A percentile compares a stretch with the other conserved stretches of the same genome.
Evolutionary conservation across 2,888 invertebrate species (phyloP).

Genomic region (Icerya purchasi): DNA sequence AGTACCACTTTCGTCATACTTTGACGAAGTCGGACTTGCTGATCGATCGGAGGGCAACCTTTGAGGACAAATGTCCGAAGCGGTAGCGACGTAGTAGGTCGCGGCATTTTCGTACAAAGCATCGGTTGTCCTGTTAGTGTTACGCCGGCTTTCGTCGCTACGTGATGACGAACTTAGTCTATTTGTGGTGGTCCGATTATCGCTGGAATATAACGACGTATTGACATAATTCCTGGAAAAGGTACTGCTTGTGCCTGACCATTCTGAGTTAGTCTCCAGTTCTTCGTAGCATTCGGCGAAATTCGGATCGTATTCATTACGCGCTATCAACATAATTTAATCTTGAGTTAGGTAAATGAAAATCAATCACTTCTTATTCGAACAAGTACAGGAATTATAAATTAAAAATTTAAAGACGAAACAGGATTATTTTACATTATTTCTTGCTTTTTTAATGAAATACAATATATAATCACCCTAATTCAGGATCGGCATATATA

Average conservation of each 20-base stretch:
- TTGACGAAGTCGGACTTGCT: not conserved
- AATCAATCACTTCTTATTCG: no score
- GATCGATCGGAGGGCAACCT: not conserved
- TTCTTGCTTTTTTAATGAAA: no score
- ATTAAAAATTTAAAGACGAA: no score
- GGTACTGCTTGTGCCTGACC: conserved; percentile 9
- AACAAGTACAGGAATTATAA: no score
- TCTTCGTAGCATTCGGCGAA: conserved; percentile 11
- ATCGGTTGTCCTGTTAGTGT: conserved; percentile 4
- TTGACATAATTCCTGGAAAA: not conserved
- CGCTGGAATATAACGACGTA: not conserved
- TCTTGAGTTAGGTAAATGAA: no score
- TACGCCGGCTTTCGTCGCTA: not conserved
- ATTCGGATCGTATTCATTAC: conserved; percentile 6
- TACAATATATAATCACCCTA: no score
- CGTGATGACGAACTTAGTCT: not conserved
- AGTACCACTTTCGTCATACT: conserved; percentile 6
- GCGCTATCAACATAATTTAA: no score
- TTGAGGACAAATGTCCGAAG: not conserved
- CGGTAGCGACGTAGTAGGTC: not conserved
- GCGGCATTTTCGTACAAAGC: not conserved
- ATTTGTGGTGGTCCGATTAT: not conserved
- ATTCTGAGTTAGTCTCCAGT: conserved; percentile 9
- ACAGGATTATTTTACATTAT: no score
- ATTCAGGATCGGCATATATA: no score